Evolutionary conservation across 2,888 invertebrate species (phyloP).

Genomic region (Sthenelais limicola): DNA sequence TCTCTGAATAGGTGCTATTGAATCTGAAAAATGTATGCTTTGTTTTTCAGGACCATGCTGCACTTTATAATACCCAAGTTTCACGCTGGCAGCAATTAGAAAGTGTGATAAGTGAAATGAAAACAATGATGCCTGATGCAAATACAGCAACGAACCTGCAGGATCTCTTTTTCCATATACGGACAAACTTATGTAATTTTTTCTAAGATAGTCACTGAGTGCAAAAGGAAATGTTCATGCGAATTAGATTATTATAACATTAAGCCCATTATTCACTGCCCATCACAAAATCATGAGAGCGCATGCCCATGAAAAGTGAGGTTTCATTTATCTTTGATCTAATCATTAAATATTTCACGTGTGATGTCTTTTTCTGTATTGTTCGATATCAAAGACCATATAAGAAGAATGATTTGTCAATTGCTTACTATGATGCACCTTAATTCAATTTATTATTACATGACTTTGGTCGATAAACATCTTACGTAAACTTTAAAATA

Average conservation of each 20-base stretch:
- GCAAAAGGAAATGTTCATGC: background rate
- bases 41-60: slow-evolving; percentile 35
- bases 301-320: no score
- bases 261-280: no score
- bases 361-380: no score
- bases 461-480: no score
- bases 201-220: background rate
- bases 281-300: no score
- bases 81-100: background rate
- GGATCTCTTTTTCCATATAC: slow-evolving; percentile 17
- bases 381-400: no score
- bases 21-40: background rate
- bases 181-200: background rate
- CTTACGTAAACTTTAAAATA: no score
- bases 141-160: background rate
- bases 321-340: no score
- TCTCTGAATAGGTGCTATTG: no score
- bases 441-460: no score
- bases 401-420: background rate
- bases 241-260: background rate
- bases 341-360: no score
- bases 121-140: slow-evolving; percentile 5
- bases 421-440: no score
- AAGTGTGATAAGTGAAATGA: background rate
- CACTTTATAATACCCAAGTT: slow-evolving; percentile 29